Percentiles rank a stretch among this genome's conserved stretches.
These are phyloP conservation scores for Camptogramma bilineatum DNA, from an alignment of 2,888 invertebrate species.

Conservation along the genomic window DNA sequence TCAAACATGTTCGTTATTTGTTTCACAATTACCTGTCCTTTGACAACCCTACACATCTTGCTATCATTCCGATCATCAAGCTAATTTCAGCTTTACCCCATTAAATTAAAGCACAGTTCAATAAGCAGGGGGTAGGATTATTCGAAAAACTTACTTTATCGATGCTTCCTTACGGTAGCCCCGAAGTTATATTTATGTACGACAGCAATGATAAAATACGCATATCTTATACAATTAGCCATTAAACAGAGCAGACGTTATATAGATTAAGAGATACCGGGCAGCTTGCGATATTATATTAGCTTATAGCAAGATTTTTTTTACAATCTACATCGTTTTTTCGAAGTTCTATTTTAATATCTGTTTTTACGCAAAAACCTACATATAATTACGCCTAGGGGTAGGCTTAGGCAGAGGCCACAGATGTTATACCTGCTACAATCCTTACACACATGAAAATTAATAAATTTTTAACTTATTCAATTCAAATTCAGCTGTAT, in stretches of 20 bases:
- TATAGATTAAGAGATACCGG: conserved; percentile 10
- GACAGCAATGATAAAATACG: conserved; percentile 66
- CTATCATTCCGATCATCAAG: conserved; percentile 12
- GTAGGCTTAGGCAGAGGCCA: no score
- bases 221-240: conserved; percentile 53
- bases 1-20: no score
- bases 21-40: no score
- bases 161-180: conserved; percentile 60
- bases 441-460: no score
- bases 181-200: conserved; percentile 56
- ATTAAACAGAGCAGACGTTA: conserved; percentile 47
- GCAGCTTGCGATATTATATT: neutral
- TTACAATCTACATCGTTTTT: no score
- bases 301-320: neutral
- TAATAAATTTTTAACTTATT: no score
- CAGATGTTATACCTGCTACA: no score
- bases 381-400: no score
- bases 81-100: conserved; percentile 12
- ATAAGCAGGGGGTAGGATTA: conserved; percentile 2
- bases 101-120: conserved; percentile 14
- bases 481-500: no score
- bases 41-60: conserved; percentile 8
- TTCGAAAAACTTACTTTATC: conserved; percentile 39
- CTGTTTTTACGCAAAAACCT: no score
- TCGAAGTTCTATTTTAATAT: no score